A percentile compares a stretch with the other conserved stretches of the same genome.
phyloP scores from a whole-genome alignment of 2,797 vertebrate genomes.

The Poliocrania exsul region DNA sequence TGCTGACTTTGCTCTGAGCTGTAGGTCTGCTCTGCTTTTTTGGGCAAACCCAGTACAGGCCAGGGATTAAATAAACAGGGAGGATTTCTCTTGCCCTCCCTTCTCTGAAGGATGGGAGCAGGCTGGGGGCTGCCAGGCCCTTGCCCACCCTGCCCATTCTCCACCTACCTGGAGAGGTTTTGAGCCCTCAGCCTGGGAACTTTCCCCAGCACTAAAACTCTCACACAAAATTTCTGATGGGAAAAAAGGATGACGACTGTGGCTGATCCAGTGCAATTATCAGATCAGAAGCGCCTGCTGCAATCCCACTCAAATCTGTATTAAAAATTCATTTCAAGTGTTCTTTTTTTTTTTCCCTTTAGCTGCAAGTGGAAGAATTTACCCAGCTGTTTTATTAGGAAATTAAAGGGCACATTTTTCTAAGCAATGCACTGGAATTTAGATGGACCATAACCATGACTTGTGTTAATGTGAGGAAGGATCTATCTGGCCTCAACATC shows the following conservation, averaged over 20 bases:
- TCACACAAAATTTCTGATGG: conserved; percentile 27
- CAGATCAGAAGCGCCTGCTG: conserved; percentile 62
- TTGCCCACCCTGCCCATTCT: background rate
- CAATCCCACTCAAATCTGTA: conserved; percentile 71
- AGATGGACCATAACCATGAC: conserved; percentile 39
- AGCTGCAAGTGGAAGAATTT: conserved; percentile 61
- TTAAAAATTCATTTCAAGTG: conserved; percentile 70
- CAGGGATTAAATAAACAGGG: background rate
- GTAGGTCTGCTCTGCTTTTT: background rate
- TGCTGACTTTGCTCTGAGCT: background rate
- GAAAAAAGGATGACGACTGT: conserved; percentile 12
- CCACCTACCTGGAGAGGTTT: background rate
- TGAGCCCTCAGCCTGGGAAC: background rate
- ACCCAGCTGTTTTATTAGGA: conserved; percentile 63
- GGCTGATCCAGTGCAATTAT: conserved; percentile 63
- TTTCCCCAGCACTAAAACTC: background rate
- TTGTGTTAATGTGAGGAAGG: conserved; percentile 26
- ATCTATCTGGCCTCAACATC: background rate
- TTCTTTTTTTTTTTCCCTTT: background rate
- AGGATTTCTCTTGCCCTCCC: background rate
- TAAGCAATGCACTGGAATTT: conserved; percentile 57
- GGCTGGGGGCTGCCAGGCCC: background rate
- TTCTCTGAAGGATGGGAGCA: background rate
- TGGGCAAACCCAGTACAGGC: background rate
- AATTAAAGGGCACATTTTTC: conserved; percentile 68